A percentile compares a stretch with the other conserved stretches of the same genome.
Evolutionary conservation across 2,888 invertebrate species (phyloP).

Genomic region (Lithophane socia): DNA sequence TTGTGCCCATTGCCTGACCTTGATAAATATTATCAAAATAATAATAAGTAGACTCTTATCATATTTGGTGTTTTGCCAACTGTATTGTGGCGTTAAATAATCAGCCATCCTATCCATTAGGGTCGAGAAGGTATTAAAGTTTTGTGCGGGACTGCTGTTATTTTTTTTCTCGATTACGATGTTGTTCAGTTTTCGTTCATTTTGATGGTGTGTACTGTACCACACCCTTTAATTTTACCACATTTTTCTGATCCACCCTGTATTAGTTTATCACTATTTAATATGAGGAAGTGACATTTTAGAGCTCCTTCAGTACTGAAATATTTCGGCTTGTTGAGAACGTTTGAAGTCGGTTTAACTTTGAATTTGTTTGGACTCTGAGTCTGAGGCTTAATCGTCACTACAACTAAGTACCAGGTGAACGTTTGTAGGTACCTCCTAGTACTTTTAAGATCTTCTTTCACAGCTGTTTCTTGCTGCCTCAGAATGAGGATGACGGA

Average conservation of each 20-base stretch:
- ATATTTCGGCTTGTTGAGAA: constrained; percentile 23
- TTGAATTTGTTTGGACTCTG: constrained; percentile 46
- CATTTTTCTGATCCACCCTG: too few relatives aligned
- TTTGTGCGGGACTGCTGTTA: too few relatives aligned
- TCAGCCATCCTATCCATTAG: too few relatives aligned
- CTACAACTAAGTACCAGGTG: constrained; percentile 10
- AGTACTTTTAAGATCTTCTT: not conserved
- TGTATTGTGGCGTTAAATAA: not conserved
- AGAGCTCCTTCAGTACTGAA: constrained; percentile 16
- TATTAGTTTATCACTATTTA: not conserved
- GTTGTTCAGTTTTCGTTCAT: too few relatives aligned
- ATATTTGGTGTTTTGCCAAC: constrained; percentile 21
- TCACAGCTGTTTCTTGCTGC: not conserved
- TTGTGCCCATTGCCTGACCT: not conserved
- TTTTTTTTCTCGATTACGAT: too few relatives aligned
- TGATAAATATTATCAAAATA: not conserved
- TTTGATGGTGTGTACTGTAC: too few relatives aligned
- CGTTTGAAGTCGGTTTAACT: constrained; percentile 51
- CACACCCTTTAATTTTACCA: too few relatives aligned
- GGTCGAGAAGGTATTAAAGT: too few relatives aligned
- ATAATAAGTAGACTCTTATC: not conserved
- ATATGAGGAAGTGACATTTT: constrained; percentile 25
- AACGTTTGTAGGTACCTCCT: not conserved
- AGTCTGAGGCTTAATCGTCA: constrained; percentile 3
- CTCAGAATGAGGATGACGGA: not conserved